These are phyloP conservation scores for Saccostrea glomerata DNA, from an alignment of 1,140 invertebrate species.

Conservation along the genomic window DNA sequence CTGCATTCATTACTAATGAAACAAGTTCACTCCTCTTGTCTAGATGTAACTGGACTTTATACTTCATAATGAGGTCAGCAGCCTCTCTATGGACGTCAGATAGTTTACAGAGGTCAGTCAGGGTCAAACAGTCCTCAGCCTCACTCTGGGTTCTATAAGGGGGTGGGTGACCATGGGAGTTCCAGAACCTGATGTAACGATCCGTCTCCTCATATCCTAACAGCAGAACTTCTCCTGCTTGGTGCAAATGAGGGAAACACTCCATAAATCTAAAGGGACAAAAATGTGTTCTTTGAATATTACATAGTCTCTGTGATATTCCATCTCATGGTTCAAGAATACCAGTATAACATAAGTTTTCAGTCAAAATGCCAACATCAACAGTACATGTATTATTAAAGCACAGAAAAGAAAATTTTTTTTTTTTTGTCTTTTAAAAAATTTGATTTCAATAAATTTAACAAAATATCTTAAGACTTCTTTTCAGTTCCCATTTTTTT, in stretches of 20 bases:
- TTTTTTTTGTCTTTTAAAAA: background rate
- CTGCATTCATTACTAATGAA: background rate
- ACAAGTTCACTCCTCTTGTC: conserved; percentile 7
- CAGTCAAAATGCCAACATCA: too few relatives aligned
- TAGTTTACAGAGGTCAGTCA: conserved; percentile 39
- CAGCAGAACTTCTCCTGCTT: conserved; percentile 15
- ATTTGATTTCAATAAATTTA: too few relatives aligned
- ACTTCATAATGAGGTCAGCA: conserved; percentile 30
- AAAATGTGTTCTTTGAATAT: background rate
- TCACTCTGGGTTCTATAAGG: conserved; percentile 60
- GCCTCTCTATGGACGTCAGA: conserved; percentile 42
- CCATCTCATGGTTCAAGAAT: too few relatives aligned
- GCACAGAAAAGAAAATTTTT: too few relatives aligned
- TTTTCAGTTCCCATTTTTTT: background rate
- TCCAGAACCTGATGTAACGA: conserved; percentile 59
- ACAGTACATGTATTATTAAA: too few relatives aligned
- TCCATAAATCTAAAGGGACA: background rate
- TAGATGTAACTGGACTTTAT: conserved; percentile 53
- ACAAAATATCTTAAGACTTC: background rate
- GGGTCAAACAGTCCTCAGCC: conserved; percentile 45
- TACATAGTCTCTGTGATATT: too few relatives aligned
- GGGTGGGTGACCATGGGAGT: conserved; percentile 66
- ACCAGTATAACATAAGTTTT: too few relatives aligned
- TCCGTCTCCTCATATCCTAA: conserved; percentile 4
- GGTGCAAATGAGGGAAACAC: conserved; percentile 27